These are phyloP conservation scores for Hafferia zeledoni DNA, from an alignment of 2,797 vertebrate genomes.

Conservation along the genomic window DNA sequence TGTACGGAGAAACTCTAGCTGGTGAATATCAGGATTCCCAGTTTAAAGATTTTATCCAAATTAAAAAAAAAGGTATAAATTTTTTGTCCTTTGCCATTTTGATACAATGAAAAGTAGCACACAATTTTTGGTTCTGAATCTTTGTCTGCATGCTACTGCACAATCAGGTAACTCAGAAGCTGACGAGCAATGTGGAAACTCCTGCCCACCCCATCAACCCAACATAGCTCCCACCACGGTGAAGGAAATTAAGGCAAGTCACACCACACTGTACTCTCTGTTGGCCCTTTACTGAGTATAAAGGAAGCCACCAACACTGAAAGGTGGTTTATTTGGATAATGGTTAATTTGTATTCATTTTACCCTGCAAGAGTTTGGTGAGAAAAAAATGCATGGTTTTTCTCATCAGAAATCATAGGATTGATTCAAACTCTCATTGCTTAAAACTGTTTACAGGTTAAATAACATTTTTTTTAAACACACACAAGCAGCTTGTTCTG, in stretches of 20 bases:
- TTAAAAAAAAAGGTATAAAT: background rate
- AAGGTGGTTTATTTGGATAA: background rate
- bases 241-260: background rate
- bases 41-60: background rate
- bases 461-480: background rate
- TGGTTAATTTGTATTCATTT: background rate
- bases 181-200: background rate
- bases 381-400: background rate
- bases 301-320: background rate
- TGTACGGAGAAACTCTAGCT: background rate
- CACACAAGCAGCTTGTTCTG: background rate
- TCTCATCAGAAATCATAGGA: background rate
- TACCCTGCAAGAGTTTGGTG: background rate
- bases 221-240: rapidly evolving
- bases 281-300: background rate
- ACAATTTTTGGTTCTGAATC: background rate
- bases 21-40: background rate
- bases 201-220: background rate
- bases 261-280: background rate
- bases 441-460: background rate
- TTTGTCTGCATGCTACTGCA: background rate
- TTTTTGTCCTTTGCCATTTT: background rate
- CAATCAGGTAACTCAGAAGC: background rate
- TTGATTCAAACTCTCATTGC: background rate
- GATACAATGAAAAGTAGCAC: background rate